Percentiles rank a stretch among this genome's conserved stretches.
These are phyloP conservation scores for Cataglyphis hispanica DNA, from an alignment of 1,140 invertebrate genomes.

Conservation along the genomic window DNA sequence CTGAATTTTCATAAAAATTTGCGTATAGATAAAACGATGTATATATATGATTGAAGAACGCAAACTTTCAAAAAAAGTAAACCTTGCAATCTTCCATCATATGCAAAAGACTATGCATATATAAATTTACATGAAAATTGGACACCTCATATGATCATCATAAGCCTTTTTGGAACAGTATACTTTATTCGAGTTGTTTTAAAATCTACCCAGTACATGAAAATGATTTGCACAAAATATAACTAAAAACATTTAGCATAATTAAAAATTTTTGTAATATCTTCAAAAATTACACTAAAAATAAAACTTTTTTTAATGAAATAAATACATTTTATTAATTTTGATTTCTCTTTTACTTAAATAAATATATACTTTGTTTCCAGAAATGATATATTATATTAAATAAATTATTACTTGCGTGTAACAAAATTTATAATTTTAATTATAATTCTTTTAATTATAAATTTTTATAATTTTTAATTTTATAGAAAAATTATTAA, in stretches of 20 bases:
- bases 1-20: slow-evolving; percentile 33
- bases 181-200: slow-evolving; percentile 14
- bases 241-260: neutral
- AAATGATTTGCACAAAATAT: neutral
- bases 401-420: no score
- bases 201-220: neutral
- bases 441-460: no score
- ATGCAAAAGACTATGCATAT: slow-evolving; percentile 56
- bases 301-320: no score
- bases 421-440: no score
- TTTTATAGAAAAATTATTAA: no score
- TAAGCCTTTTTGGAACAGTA: slow-evolving; percentile 38
- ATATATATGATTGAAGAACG: slow-evolving; percentile 47
- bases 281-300: neutral
- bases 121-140: slow-evolving; percentile 60
- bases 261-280: neutral
- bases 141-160: slow-evolving; percentile 43
- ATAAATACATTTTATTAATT: no score
- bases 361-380: no score
- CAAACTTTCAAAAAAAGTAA: slow-evolving; percentile 46
- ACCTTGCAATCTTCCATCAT: slow-evolving; percentile 41
- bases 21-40: slow-evolving; percentile 33
- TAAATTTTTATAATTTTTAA: no score
- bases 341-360: no score
- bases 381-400: no score